Evolutionary conservation across 2,888 invertebrate genomes (phyloP).

Genomic region (Ophonus ardosiacus): DNA sequence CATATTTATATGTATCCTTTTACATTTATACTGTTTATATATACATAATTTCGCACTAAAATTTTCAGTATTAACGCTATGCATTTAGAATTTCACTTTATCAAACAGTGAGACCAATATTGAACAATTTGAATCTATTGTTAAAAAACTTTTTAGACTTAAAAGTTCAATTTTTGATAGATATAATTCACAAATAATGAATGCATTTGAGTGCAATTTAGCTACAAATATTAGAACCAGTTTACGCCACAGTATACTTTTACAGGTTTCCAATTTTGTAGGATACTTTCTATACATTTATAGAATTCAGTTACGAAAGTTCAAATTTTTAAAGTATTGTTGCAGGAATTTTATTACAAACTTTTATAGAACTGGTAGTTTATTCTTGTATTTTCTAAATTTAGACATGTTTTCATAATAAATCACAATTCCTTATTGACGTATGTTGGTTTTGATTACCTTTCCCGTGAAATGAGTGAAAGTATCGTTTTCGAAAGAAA

Average conservation of each 20-base stretch:
- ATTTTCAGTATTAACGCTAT: slow-evolving; percentile 53
- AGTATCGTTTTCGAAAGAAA: neutral
- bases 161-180: slow-evolving; percentile 40
- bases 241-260: neutral
- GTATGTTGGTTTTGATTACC: neutral
- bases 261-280: slow-evolving; percentile 13
- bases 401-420: slow-evolving; percentile 54
- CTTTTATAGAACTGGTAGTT: slow-evolving; percentile 42
- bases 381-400: slow-evolving; percentile 54
- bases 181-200: slow-evolving; percentile 21
- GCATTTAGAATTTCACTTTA: slow-evolving; percentile 33
- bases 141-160: slow-evolving; percentile 39
- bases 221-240: slow-evolving; percentile 20
- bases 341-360: slow-evolving; percentile 35
- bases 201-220: neutral
- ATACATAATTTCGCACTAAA: slow-evolving; percentile 48
- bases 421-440: slow-evolving; percentile 42
- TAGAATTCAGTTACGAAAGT: slow-evolving; percentile 14
- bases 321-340: slow-evolving; percentile 30
- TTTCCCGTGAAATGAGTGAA: neutral
- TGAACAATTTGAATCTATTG: slow-evolving; percentile 26
- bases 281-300: slow-evolving; percentile 18
- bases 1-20: slow-evolving; percentile 43
- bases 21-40: slow-evolving; percentile 33
- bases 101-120: slow-evolving; percentile 48